Percentiles rank a stretch among this genome's conserved stretches.
These are phyloP conservation scores for Damaliscus lunatus DNA, from an alignment of 2,113 vertebrate species.

Conservation along the genomic window DNA sequence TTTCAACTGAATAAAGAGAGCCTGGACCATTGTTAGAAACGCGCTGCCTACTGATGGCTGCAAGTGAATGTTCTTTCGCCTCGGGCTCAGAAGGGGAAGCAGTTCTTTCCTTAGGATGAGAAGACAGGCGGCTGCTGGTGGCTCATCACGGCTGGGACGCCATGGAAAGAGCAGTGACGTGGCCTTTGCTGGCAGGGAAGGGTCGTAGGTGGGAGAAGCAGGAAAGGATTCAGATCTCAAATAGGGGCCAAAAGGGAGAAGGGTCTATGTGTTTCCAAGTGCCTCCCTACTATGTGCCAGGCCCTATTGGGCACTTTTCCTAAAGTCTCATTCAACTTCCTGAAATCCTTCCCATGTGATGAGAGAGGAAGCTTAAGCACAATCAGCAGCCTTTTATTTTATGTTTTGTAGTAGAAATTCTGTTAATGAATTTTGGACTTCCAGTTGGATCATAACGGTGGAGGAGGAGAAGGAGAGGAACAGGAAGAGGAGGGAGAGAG, in stretches of 20 bases:
- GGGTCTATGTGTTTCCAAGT: no score
- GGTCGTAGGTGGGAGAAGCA: rapidly evolving
- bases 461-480: background rate
- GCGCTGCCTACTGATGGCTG: background rate
- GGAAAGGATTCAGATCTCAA: background rate
- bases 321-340: background rate
- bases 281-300: background rate
- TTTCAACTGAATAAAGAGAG: background rate
- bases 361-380: background rate
- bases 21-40: background rate
- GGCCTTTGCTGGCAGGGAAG: background rate
- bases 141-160: background rate
- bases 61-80: background rate
- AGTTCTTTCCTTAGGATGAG: constrained; percentile 35
- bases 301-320: background rate
- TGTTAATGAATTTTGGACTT: background rate
- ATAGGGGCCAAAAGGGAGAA: rapidly evolving
- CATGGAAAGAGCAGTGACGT: background rate
- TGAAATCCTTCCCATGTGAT: background rate
- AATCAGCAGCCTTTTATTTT: background rate
- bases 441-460: background rate
- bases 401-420: background rate
- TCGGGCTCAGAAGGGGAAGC: background rate
- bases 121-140: background rate
- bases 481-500: background rate